Base-by-base conservation (phyloP, 2,888 invertebrate genomes). In the Abrostola triplasia region DNA sequence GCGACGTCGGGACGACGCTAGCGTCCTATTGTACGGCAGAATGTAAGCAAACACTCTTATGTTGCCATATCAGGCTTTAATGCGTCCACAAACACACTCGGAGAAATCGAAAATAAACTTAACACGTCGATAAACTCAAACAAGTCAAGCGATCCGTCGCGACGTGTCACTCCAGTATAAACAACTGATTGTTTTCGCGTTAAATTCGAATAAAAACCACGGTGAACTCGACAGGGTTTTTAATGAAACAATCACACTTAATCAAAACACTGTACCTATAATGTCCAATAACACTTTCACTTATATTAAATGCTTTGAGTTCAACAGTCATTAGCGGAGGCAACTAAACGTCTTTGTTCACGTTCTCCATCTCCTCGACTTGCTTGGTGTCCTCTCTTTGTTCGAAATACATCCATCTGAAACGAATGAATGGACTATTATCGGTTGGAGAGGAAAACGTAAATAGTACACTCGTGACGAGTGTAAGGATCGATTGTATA, bases 41-140 rank as follows among this genome's bases (percentile, higher is more conserved):
- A 83, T 88, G 84, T 89, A 84, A 86, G 87, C 87, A 90, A 90
- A 90, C 90, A 90, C 87, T 86, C 89, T 88, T 90, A 89, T 89
- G 90, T 92, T 90, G 89, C 81, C 87, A 89, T 90, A 91, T 90
- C 90, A 85, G 82, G 86, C 86, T 82, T 82, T 86, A 89, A 88
- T 86, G 83, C 86, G 85, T 89, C 76, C 79, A 85, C 88, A 90
- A 90, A 92, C 90, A 90, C 77, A 80, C 85, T 84, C 74, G 59
- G 59, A 73, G 80, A 79, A 84, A 90, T 88, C 82, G 84, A 90
- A 88, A 90, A 90, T 87, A 88, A 88, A 88, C 88, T 84, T 75
- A 71, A 73, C 80, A 77, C 76, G 70, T 77, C 77, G 81, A 80
- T 84, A 84, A 85, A 85, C 77, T 83, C 83, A 88, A 87, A 88